Evolutionary conservation across 2,797 vertebrate genomes (phyloP), one percentile per base, ranked within the genome.

Genomic region (Manis crassicaudata): DNA sequence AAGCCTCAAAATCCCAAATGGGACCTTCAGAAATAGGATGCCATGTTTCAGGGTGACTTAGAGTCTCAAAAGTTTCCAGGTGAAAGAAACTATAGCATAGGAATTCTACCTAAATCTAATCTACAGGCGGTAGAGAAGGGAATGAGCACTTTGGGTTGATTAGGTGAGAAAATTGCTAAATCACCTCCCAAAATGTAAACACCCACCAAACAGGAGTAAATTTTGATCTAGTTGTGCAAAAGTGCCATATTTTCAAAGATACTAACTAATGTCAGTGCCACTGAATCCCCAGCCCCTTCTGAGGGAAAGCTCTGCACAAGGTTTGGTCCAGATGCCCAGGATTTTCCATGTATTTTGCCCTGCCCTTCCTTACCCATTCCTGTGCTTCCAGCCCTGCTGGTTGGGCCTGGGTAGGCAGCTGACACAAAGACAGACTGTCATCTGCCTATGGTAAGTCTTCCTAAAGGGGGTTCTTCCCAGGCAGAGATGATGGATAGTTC

Each of bases 161-260:
- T 92, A 80, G 10, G 14, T 94, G 35, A 88, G 29, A 92, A 94
- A 83, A 90, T 5, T 72, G 46, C 60, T 56, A 96, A 56, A 83
- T 93, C 52, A 72, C 32, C 27, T 25, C 14, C 76, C 6, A 0
- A 92, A 87, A 91, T 35, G 18, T 80, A 85, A 76, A 93, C 7
- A 92, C 16, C 14, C 50, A 56, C 27, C 65, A 58, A 43, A 92
- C 5, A 86, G 32, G 23, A 72, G 27, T 63, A 52, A 58, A 81
- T 52, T 77, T 79, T 87, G 91, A 81, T 82, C 12, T 50, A 60
- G 25, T 40, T 91, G 25, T 58, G n/a, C 20, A 50, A 50, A 90
- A 80, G 21, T 77, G 12, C 23, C 32, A 12, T 17, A 40, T 20
- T 56, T 65, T 92, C 23, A 89, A 65, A 65, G 27, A 25, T 10